Conservation (phyloP, 2,797 vertebrate genomes). For the Amniataba percoides region DNA sequence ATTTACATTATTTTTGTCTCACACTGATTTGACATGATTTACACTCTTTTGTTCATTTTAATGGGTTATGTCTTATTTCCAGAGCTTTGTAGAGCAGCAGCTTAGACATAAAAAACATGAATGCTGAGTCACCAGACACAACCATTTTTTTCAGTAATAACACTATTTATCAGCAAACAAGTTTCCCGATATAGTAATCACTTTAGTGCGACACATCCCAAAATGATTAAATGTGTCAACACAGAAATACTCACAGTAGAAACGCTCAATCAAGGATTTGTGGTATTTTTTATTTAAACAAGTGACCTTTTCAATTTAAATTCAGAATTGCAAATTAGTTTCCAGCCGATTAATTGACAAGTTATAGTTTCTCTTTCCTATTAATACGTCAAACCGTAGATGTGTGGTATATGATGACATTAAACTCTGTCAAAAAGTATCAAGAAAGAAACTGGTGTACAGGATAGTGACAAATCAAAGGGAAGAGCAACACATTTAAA, state of each 20-base stretch:
- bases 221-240: not conserved
- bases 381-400: not conserved
- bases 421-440: not conserved
- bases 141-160: not conserved
- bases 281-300: not conserved
- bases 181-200: not conserved
- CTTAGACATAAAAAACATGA: not conserved
- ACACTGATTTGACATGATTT: not conserved
- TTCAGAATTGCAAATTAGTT: not conserved
- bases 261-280: not conserved
- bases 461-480: not conserved
- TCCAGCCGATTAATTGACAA: not conserved
- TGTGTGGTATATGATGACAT: not conserved
- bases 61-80: slow-evolving; percentile 10
- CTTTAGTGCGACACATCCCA: not conserved
- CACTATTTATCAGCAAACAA: not conserved
- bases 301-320: not conserved
- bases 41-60: not conserved
- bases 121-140: not conserved
- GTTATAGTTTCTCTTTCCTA: not conserved
- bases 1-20: not conserved
- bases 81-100: not conserved
- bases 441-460: not conserved
- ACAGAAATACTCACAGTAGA: not conserved
- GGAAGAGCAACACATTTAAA: not conserved